Evolutionary conservation across 2,797 vertebrate genomes (phyloP).

Genomic region (Hozukius guyotensis): DNA sequence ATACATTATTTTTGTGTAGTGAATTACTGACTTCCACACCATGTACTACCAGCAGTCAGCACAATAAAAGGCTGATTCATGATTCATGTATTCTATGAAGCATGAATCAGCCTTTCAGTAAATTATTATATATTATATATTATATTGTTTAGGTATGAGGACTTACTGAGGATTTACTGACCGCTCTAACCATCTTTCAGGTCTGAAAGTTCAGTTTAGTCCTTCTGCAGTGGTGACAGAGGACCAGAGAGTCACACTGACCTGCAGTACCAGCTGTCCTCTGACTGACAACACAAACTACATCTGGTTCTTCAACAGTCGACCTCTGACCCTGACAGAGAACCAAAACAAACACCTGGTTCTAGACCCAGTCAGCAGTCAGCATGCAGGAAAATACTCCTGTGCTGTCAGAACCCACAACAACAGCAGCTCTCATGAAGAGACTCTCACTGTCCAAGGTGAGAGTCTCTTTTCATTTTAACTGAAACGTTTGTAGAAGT

Average conservation of each 20-base stretch:
- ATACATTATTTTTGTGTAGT: too few species aligned
- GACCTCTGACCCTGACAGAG: background rate
- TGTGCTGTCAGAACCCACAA: background rate
- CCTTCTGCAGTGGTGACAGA: conserved; percentile 30
- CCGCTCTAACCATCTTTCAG: background rate
- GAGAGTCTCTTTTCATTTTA: background rate
- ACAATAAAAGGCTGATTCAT: too few species aligned
- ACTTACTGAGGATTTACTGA: too few species aligned
- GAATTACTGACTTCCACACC: too few species aligned
- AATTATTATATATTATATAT: too few species aligned
- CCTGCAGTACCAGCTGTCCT: conserved; percentile 51
- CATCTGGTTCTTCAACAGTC: conserved; percentile 26
- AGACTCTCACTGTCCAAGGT: conserved; percentile 30
- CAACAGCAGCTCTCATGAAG: background rate
- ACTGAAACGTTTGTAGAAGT: background rate
- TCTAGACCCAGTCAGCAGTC: conserved; percentile 5
- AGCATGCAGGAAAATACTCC: conserved; percentile 23
- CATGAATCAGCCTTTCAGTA: too few species aligned
- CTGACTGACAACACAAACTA: conserved; percentile 20
- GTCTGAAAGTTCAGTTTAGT: background rate
- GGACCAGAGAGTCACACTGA: conserved; percentile 47
- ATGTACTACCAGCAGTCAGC: too few species aligned
- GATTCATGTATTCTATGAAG: too few species aligned
- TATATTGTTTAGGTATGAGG: too few species aligned
- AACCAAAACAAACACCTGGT: conserved; percentile 10